phyloP scores from a whole-genome alignment of 2,888 invertebrate genomes.

The Chymomyza amoena region DNA sequence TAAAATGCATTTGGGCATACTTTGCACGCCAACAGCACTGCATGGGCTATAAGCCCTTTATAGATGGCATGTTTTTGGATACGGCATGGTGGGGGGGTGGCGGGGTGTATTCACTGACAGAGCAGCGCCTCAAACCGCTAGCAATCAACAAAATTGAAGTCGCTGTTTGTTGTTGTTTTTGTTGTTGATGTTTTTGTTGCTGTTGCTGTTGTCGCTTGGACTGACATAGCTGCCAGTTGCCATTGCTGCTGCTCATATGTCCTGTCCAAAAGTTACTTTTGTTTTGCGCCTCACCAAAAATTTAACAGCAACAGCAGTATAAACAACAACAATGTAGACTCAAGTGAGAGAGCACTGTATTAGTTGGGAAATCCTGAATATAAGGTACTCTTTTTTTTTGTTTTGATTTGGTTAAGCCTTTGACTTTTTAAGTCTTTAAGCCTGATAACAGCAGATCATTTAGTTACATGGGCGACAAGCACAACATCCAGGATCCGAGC shows the following conservation, averaged over 20 bases:
- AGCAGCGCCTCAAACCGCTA: conserved; percentile 31
- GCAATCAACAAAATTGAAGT: conserved; percentile 68
- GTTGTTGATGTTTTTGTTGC: conserved; percentile 26
- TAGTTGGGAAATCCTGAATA: neutral
- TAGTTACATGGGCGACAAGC: no score
- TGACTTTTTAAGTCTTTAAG: neutral
- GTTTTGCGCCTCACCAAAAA: neutral
- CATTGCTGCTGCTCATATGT: neutral
- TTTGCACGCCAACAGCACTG: conserved; percentile 50
- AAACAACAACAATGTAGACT: conserved; percentile 14
- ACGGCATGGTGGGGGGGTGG: no score
- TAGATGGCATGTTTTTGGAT: no score
- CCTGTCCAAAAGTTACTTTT: neutral
- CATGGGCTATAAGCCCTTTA: conserved; percentile 13
- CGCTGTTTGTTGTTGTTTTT: conserved; percentile 30
- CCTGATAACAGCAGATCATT: no score
- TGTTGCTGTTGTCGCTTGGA: conserved; percentile 31
- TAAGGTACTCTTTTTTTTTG: neutral
- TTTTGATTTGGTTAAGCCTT: conserved; percentile 1
- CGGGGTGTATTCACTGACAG: no score
- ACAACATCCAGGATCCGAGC: no score
- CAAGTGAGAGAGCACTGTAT: neutral
- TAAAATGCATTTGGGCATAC: conserved; percentile 65
- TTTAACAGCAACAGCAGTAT: neutral
- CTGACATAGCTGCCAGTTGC: conserved; percentile 4